Evolutionary conservation across 2,797 vertebrate species (phyloP), one percentile per base, ranked within the genome.

Genomic region (Propithecus perrieri): DNA sequence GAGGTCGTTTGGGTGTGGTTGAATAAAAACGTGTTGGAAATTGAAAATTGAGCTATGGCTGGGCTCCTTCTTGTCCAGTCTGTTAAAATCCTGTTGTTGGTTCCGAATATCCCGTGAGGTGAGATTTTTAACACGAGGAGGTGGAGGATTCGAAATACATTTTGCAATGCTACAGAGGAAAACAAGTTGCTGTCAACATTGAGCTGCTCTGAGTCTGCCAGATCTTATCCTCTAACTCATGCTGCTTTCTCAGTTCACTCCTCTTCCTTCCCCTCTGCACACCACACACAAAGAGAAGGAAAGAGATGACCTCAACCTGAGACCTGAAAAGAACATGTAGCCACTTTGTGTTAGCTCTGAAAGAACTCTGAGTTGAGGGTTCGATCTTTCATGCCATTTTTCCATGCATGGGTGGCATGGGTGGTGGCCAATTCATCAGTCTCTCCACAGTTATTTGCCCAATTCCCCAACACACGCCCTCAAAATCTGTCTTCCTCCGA

Each of bases 181-280:
- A 50, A 81, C 75, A 69, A 57, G 22, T 11, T 72, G 85, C 71
- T 96, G 96, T 95, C 69, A 57, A 65, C 83, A 81, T 28, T 35
- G 87, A 83, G 35, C 91, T 78, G 72, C 91, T 83, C 46, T 17
- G 41, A 98, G 83, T 79, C 94, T 96, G 86, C 83, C 97, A 97
- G 74, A 69, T 72, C 84, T 85, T 97, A 1, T 4, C 78, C 75
- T 89, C 24, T 92, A n/a, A 74, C 90, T 93, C 89, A 38, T 20
- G 4, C n/a, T 28, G 94, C 86, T 96, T 97, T 98, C 97, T 97
- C 97, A 89, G 95, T 24, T 98, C 74, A 85, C 97, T 98, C 98
- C 98, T 95, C 98, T 98, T 98, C 98, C 98, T 98, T 98, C 97
- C 98, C 97, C 84, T 98, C 55, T 89, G 10, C n/a, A 65, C 81